phyloP scores from a whole-genome alignment of 2,113 vertebrate genomes.

The cattle (Bos taurus) region ARS-UCD2.0 NC_037346.1:56972001-56972500 shows the following conservation, averaged over 20 bases:
- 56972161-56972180: not conserved
- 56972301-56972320: not conserved
- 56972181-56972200: rapidly evolving
- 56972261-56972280: not conserved
- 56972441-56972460: not conserved
- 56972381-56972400: not conserved
- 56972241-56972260: not conserved
- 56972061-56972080: not conserved
- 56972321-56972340: not conserved
- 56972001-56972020: too few relatives aligned
- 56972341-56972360: not conserved
- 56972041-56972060: not conserved
- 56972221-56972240: rapidly evolving
- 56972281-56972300: not conserved
- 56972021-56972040: not conserved
- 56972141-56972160: not conserved
- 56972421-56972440: not conserved
- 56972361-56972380: not conserved
- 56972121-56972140: not conserved
- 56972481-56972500: not conserved
- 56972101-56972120: not conserved
- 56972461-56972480: not conserved
- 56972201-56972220: not conserved
- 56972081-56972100: not conserved
- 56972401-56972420: not conserved